Percentiles rank a stretch among this genome's conserved stretches.
Conservation (phyloP, 2,888 invertebrate genomes). For the Vandiemenella viatica region DNA sequence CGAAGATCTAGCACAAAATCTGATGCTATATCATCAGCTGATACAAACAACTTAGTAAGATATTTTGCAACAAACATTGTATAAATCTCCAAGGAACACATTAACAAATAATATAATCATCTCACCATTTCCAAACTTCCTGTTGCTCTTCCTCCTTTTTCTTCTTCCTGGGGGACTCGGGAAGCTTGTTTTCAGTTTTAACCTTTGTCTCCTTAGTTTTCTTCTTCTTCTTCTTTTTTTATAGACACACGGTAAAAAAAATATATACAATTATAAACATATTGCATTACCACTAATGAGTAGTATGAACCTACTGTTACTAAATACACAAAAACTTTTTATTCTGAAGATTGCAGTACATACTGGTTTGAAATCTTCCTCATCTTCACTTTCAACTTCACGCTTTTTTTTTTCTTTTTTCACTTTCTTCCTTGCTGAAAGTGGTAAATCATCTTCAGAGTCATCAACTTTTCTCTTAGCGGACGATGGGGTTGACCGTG, state of each 20-base stretch:
- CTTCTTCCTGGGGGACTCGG: conserved; percentile 30
- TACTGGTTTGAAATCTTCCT: conserved; percentile 25
- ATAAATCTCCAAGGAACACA: no score
- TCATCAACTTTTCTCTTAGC: conserved; percentile 36
- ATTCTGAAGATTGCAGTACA: conserved; percentile 4
- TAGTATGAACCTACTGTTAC: no score
- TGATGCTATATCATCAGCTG: no score
- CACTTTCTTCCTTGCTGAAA: conserved; percentile 48
- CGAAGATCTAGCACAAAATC: no score
- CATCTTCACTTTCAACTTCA: conserved; percentile 26
- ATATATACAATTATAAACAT: conserved; percentile 2
- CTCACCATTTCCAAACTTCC: conserved; percentile 86
- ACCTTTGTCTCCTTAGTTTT: conserved; percentile 22
- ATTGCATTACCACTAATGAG: not conserved
- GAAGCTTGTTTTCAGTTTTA: conserved; percentile 23
- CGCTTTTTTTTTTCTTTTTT: conserved; percentile 39
- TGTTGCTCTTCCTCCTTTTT: conserved; percentile 67
- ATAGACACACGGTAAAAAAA: conserved; percentile 18
- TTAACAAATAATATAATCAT: conserved; percentile 12
- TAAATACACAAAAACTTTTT: no score
- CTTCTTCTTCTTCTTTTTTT: conserved; percentile 13
- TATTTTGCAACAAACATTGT: no score
- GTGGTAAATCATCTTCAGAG: conserved; percentile 48
- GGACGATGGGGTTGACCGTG: not conserved
- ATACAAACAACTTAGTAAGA: no score